These are phyloP conservation scores for Nansenia antarctica DNA, from an alignment of 2,113 vertebrate species.

Conservation along the genomic window DNA sequence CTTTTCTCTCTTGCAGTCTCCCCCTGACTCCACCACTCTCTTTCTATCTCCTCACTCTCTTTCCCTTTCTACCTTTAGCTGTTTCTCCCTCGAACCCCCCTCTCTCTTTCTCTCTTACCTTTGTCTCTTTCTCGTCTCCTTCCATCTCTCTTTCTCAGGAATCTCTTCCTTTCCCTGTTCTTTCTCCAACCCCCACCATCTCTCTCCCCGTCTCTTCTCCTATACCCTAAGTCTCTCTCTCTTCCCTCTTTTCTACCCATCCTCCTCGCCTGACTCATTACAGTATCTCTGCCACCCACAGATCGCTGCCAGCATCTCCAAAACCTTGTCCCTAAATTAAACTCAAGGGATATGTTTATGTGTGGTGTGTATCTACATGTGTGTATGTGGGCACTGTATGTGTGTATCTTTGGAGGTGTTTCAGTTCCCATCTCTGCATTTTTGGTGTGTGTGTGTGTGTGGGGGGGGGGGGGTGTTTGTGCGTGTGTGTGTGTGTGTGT, in stretches of 20 bases:
- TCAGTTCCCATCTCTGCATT: neutral
- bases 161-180: neutral
- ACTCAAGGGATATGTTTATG: constrained; percentile 36
- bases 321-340: constrained; percentile 45
- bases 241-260: neutral
- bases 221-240: neutral
- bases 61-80: neutral
- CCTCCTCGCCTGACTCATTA: constrained; percentile 6
- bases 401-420: constrained; percentile 18
- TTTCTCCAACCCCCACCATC: neutral
- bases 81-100: neutral
- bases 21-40: neutral
- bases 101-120: neutral
- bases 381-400: neutral
- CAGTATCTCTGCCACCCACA: constrained; percentile 37
- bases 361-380: neutral
- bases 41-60: neutral
- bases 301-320: constrained; percentile 36
- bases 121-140: neutral
- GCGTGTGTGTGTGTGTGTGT: constrained; percentile 23
- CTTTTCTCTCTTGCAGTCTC: too few species aligned
- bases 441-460: constrained; percentile 17
- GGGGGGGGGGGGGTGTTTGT: constrained; percentile 26
- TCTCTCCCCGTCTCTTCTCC: neutral
- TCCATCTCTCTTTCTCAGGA: neutral